Percentiles rank a stretch among this genome's conserved stretches.
These are phyloP conservation scores for Drosophila sordidapex DNA, from an alignment of 2,888 invertebrate species.

Conservation along the genomic window DNA sequence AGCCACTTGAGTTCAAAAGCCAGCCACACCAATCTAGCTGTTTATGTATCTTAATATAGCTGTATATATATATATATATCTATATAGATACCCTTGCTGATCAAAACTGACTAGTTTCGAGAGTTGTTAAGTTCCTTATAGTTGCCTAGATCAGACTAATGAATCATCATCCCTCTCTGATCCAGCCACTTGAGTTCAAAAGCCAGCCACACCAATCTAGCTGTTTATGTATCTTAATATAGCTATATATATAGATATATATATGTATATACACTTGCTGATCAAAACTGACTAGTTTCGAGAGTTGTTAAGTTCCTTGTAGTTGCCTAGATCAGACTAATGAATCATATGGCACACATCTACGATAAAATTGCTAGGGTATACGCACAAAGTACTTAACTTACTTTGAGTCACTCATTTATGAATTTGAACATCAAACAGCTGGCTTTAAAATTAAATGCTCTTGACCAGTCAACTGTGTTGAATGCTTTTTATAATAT, in stretches of 20 bases:
- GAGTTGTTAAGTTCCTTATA: background rate
- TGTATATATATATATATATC: background rate
- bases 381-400: background rate
- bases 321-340: background rate
- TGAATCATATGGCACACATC: background rate
- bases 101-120: background rate
- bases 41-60: background rate
- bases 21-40: constrained; percentile 26
- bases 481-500: background rate
- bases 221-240: background rate
- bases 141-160: no score
- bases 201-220: constrained; percentile 31
- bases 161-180: constrained; percentile 27
- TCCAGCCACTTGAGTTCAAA: constrained; percentile 52
- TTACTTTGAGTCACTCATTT: background rate
- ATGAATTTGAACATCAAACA: background rate
- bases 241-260: background rate
- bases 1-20: constrained; percentile 53
- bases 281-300: background rate
- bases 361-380: background rate
- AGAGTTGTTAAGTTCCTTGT: background rate
- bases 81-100: background rate
- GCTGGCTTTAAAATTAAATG: background rate
- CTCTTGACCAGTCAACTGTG: background rate
- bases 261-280: background rate